Evolutionary conservation across 37 sponge, comb jelly and placozoan genomes (phyloP).

Genomic region (Chondrilla cf. caribensis): DNA sequence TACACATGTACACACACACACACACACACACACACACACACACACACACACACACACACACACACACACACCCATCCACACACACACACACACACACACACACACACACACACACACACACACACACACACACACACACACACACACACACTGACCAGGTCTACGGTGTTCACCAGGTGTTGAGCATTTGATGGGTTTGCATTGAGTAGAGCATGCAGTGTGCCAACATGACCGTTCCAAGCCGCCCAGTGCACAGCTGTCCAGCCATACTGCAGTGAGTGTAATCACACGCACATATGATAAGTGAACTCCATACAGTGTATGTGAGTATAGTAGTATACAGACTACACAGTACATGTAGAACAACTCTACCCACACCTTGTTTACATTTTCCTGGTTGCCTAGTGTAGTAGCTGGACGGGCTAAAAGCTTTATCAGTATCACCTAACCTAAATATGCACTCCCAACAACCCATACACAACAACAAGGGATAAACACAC

Average conservation of each 20-base stretch:
- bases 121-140: too few species aligned
- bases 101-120: too few species aligned
- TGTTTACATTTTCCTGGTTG: neutral
- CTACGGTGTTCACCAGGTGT: neutral
- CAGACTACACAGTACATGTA: too few species aligned
- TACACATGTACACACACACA: too few species aligned
- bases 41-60: constrained; percentile 15
- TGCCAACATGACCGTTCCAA: constrained; percentile 54
- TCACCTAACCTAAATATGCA: too few species aligned
- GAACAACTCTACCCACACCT: neutral
- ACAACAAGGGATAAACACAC: too few species aligned
- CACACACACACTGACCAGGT: constrained; percentile 11
- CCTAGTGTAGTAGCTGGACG: too few species aligned
- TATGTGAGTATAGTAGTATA: neutral
- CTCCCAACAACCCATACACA: too few species aligned
- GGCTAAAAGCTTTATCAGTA: too few species aligned
- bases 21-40: too few species aligned
- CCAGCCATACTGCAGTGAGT: constrained; percentile 62
- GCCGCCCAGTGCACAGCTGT: constrained; percentile 72
- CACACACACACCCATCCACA: neutral
- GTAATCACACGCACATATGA: neutral
- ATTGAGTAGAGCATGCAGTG: constrained; percentile 41
- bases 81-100: too few species aligned
- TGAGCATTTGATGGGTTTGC: constrained; percentile 5
- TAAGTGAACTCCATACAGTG: neutral